phyloP scores from a whole-genome alignment of 2,797 vertebrate species.

The Coilia nasus region DNA sequence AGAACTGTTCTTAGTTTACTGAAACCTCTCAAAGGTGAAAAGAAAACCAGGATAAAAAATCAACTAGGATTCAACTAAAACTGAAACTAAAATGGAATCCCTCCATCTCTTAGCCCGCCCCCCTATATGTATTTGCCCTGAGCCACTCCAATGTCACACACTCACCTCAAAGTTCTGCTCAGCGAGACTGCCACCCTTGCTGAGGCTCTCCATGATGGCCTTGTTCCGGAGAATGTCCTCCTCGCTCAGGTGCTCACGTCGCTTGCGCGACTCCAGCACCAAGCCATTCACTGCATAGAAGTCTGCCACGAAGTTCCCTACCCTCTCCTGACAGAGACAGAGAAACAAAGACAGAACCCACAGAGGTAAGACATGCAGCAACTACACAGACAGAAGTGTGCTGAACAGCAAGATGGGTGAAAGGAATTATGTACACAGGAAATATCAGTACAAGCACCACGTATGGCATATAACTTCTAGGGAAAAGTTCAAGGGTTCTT shows the following conservation, averaged over 20 bases:
- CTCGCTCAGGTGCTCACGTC: constrained; percentile 93
- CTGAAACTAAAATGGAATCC: not conserved
- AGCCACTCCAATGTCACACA: not conserved
- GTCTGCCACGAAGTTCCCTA: constrained; percentile 94
- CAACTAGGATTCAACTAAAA: not conserved
- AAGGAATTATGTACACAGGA: not conserved
- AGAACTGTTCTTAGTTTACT: not conserved
- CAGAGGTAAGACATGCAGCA: not conserved
- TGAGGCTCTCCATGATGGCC: constrained; percentile 96
- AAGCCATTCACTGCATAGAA: constrained; percentile 93
- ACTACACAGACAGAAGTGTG: constrained; percentile 5
- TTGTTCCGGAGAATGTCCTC: constrained; percentile 96
- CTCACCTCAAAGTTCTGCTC: constrained; percentile 93
- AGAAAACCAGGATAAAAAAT: not conserved
- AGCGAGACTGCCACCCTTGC: constrained; percentile 89
- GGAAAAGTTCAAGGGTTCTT: not conserved
- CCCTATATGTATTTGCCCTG: no score
- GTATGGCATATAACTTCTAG: not conserved
- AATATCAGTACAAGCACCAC: not conserved
- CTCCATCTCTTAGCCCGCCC: no score
- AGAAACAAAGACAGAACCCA: not conserved
- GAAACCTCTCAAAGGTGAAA: not conserved
- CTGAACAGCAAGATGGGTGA: not conserved
- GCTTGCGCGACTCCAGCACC: constrained; percentile 90
- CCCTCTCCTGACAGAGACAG: constrained; percentile 78